Conservation (phyloP, 2,888 invertebrate genomes). For the Cantharis rustica region DNA sequence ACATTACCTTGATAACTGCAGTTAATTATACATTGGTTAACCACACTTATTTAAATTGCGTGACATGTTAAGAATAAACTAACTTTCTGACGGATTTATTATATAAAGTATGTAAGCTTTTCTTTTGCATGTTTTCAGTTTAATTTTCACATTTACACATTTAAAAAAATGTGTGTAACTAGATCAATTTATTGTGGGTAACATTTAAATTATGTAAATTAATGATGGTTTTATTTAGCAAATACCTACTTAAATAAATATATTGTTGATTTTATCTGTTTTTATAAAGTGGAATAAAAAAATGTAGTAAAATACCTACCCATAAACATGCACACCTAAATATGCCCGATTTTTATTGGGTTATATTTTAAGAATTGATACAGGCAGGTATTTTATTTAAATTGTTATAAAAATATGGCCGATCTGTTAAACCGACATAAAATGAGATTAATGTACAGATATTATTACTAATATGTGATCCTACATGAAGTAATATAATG, state of each 20-base stretch:
- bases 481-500: slow-evolving; percentile 35
- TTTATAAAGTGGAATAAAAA: slow-evolving; percentile 23
- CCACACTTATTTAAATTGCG: slow-evolving; percentile 19
- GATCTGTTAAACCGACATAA: slow-evolving; percentile 35
- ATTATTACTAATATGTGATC: slow-evolving; percentile 33
- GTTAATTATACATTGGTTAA: slow-evolving; percentile 24
- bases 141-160: not conserved
- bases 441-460: slow-evolving; percentile 38
- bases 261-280: not conserved
- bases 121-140: not conserved
- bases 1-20: slow-evolving; percentile 18
- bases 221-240: not conserved
- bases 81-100: not conserved
- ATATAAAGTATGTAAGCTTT: not conserved
- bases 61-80: slow-evolving; percentile 10
- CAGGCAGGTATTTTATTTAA: slow-evolving; percentile 16
- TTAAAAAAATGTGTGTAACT: not conserved
- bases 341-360: slow-evolving; percentile 36
- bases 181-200: not conserved
- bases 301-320: slow-evolving; percentile 29
- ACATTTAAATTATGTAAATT: not conserved
- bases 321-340: slow-evolving; percentile 39
- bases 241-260: not conserved
- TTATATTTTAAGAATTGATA: slow-evolving; percentile 36
- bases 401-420: slow-evolving; percentile 12